Conservation (phyloP, 2,113 vertebrate species). For the Ammodytes marinus region DNA sequence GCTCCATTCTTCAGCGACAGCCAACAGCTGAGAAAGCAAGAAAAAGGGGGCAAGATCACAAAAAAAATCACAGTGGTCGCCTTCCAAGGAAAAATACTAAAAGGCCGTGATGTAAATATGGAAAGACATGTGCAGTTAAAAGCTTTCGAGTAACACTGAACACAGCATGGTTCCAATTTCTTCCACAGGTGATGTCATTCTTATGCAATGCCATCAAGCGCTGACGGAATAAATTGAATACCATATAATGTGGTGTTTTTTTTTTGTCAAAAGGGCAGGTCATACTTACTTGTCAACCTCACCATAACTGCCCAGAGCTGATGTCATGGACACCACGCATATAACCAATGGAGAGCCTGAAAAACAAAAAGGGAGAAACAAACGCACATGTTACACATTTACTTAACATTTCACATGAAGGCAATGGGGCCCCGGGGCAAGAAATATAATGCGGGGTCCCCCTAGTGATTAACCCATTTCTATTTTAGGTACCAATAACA, state of each 20-base stretch:
- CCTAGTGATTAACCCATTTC: background rate
- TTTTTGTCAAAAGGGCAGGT: background rate
- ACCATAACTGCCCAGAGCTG: constrained; percentile 90
- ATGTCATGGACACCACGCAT: constrained; percentile 90
- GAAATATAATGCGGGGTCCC: background rate
- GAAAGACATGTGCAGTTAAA: constrained; percentile 5
- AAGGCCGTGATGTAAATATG: constrained; percentile 37
- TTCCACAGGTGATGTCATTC: constrained; percentile 49
- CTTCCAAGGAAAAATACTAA: background rate
- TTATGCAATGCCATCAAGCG: constrained; percentile 26
- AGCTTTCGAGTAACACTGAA: constrained; percentile 23
- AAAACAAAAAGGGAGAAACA: constrained; percentile 18
- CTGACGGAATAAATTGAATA: constrained; percentile 20
- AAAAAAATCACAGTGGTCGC: background rate
- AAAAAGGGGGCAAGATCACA: background rate
- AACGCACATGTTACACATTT: constrained; percentile 34
- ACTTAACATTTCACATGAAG: constrained; percentile 1
- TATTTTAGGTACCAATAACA: background rate
- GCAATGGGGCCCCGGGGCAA: background rate
- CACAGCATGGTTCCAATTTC: constrained; percentile 34
- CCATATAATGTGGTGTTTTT: background rate
- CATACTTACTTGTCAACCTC: constrained; percentile 89
- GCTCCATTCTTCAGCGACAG: constrained; percentile 91
- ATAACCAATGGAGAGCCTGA: constrained; percentile 92
- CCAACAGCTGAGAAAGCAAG: constrained; percentile 91